These are phyloP conservation scores for Burhinus oedicnemus DNA, from an alignment of 2,113 vertebrate species.

Conservation along the genomic window DNA sequence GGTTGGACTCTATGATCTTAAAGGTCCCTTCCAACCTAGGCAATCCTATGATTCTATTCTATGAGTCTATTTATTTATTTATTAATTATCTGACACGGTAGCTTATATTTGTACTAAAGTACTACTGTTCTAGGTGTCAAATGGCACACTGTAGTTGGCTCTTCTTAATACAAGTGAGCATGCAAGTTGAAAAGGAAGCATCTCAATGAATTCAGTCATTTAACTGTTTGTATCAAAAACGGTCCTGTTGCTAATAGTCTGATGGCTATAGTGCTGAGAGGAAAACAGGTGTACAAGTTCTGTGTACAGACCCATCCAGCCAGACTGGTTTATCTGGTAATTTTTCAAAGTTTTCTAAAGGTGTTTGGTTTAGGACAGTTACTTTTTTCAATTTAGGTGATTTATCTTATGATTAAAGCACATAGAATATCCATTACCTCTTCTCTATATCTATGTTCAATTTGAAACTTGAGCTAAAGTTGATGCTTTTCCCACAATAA, in stretches of 20 bases:
- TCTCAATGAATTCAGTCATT: neutral
- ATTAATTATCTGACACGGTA: neutral
- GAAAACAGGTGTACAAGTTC: neutral
- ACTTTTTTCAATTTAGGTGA: neutral
- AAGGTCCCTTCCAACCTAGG: neutral
- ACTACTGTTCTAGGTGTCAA: neutral
- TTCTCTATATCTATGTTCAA: neutral
- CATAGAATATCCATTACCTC: neutral
- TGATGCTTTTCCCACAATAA: neutral
- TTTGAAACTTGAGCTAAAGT: neutral
- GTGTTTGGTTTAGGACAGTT: neutral
- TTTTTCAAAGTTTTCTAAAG: neutral
- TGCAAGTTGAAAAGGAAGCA: neutral
- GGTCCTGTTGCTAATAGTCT: neutral
- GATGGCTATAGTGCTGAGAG: neutral
- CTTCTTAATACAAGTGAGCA: neutral
- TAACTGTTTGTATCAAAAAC: neutral
- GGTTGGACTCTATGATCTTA: neutral
- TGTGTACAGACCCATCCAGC: neutral
- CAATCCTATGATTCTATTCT: neutral
- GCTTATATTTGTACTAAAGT: neutral
- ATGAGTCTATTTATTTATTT: neutral
- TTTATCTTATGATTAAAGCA: neutral
- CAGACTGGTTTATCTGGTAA: neutral
- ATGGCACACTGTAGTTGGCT: neutral